Conservation (phyloP, 2,113 vertebrate genomes). For the Pandion haliaetus region DNA sequence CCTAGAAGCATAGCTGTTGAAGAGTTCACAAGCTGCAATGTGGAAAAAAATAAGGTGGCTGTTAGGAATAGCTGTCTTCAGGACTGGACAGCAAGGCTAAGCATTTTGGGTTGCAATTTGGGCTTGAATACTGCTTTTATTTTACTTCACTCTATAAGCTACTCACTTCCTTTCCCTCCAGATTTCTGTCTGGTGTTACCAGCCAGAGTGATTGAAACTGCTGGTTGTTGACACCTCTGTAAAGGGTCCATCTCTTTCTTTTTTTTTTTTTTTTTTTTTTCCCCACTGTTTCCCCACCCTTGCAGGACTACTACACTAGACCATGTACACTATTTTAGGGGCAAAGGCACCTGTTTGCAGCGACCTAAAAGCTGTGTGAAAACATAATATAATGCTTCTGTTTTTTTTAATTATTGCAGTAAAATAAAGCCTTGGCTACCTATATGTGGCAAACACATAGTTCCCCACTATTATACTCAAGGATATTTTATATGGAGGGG, state of each 20-base stretch:
- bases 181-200: not conserved
- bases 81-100: not conserved
- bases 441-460: not conserved
- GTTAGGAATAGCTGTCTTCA: not conserved
- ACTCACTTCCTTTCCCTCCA: not conserved
- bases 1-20: not conserved
- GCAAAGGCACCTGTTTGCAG: not conserved
- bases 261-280: not conserved
- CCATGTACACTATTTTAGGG: accelerated
- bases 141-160: not conserved
- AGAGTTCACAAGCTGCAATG: not conserved
- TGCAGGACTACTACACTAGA: not conserved
- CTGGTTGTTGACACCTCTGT: not conserved
- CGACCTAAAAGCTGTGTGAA: not conserved
- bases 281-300: not conserved
- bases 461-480: not conserved
- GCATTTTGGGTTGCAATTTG: not conserved
- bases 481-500: not conserved
- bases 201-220: not conserved
- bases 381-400: not conserved
- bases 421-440: not conserved
- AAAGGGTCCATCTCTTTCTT: not conserved
- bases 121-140: not conserved
- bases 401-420: not conserved
- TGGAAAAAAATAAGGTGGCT: not conserved